Conservation (phyloP, 64 coral and sea anemone species). For the Dendronephthya gigantea region DNA sequence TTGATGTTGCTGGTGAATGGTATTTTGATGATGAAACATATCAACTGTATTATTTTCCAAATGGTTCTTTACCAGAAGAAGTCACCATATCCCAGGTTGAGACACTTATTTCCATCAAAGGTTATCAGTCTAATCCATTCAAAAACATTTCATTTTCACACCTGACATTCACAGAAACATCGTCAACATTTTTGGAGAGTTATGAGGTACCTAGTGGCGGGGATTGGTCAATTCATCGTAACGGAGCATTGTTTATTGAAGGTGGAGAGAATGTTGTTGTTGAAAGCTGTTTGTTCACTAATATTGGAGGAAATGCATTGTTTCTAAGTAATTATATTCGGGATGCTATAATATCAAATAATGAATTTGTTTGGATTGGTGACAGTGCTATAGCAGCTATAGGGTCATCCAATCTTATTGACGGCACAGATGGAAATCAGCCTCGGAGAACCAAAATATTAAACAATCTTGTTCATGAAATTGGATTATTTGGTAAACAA, state of each 20-base stretch:
- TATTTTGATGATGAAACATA: constrained; percentile 14
- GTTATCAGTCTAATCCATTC: neutral
- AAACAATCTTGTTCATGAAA: neutral
- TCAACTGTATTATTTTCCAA: neutral
- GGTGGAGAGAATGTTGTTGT: neutral
- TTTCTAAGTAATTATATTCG: constrained; percentile 10
- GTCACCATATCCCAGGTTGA: neutral
- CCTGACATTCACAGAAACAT: neutral
- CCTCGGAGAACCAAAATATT: neutral
- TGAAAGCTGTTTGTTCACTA: neutral
- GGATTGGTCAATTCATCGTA: constrained; percentile 9
- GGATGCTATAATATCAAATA: constrained; percentile 7
- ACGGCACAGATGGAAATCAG: neutral
- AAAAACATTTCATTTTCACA: neutral
- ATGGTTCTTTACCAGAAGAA: neutral
- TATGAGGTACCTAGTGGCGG: constrained; percentile 1
- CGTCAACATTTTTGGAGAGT: constrained; percentile 9
- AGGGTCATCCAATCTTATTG: constrained; percentile 2
- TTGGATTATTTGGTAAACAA: constrained; percentile 14
- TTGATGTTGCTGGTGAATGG: constrained; percentile 12
- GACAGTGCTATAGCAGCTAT: neutral
- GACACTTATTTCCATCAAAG: neutral
- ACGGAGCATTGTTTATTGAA: constrained; percentile 12
- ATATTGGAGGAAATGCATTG: constrained; percentile 7
- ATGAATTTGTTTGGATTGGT: constrained; percentile 19